phyloP scores from a whole-genome alignment of 1,140 invertebrate genomes.

The Nasonia longicornis region DNA sequence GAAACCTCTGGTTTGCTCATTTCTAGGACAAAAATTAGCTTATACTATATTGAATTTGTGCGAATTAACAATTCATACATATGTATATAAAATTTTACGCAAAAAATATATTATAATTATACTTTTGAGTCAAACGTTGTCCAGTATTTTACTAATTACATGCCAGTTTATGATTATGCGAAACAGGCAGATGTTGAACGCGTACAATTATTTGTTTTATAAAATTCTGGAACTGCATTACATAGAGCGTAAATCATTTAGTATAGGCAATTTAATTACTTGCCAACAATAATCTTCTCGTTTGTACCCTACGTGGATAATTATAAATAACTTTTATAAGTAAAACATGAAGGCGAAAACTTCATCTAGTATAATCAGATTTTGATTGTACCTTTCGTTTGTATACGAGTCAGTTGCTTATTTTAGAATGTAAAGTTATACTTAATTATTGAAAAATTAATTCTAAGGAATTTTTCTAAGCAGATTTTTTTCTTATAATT shows the following conservation, averaged over 20 bases:
- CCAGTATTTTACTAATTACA: not conserved
- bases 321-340: constrained; percentile 25
- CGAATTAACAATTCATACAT: not conserved
- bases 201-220: not conserved
- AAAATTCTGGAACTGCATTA: not conserved
- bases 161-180: not conserved
- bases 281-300: constrained; percentile 12
- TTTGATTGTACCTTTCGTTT: constrained; percentile 24
- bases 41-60: not conserved
- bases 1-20: not conserved
- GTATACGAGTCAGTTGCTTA: not conserved
- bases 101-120: not conserved
- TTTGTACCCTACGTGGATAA: constrained; percentile 21
- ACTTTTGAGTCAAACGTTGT: not conserved
- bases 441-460: not conserved
- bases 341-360: constrained; percentile 1
- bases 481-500: not conserved
- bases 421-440: constrained; percentile 12
- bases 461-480: not conserved
- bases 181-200: not conserved
- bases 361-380: not conserved
- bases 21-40: not conserved
- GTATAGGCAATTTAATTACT: not conserved
- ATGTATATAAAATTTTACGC: not conserved
- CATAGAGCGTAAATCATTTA: not conserved